Conservation (phyloP, 2,888 invertebrate species). For the Hirudinaria manillensis region DNA sequence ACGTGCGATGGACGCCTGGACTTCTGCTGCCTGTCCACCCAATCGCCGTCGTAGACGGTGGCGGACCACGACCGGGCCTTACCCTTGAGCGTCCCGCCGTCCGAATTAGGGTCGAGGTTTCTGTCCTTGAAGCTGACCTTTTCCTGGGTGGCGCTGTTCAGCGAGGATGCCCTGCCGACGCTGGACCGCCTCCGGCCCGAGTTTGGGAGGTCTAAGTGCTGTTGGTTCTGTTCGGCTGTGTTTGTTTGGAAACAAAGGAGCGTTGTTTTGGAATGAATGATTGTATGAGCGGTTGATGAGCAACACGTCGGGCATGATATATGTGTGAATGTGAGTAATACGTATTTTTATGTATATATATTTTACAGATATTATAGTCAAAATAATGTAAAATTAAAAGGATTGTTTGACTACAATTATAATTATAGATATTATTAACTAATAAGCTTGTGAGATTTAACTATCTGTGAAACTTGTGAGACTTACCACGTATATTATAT, state of each 20-base stretch:
- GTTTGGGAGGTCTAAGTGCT: slow-evolving; percentile 5
- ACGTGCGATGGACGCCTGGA: slow-evolving; percentile 20
- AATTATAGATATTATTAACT: no score
- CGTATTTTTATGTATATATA: no score
- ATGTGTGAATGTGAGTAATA: no score
- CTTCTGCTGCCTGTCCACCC: neutral
- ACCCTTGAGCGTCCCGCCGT: neutral
- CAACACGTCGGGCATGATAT: no score
- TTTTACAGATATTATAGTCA: no score
- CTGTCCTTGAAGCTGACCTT: neutral
- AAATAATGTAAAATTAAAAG: no score
- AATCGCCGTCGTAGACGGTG: slow-evolving; percentile 14
- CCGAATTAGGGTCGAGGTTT: neutral
- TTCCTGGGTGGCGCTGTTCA: slow-evolving; percentile 27
- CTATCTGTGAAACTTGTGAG: no score
- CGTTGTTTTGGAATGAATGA: neutral
- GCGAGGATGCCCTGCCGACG: slow-evolving; percentile 29
- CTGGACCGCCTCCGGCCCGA: slow-evolving; percentile 19
- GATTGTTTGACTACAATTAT: no score
- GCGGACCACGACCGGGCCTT: slow-evolving; percentile 22
- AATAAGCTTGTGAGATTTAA: no score
- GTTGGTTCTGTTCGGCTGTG: slow-evolving; percentile 1
- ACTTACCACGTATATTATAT: no score
- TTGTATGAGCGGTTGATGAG: no score
- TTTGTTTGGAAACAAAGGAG: neutral